These are phyloP conservation scores for Drosophila mettleri DNA, from an alignment of 2,888 invertebrate species.

Conservation along the genomic window DNA sequence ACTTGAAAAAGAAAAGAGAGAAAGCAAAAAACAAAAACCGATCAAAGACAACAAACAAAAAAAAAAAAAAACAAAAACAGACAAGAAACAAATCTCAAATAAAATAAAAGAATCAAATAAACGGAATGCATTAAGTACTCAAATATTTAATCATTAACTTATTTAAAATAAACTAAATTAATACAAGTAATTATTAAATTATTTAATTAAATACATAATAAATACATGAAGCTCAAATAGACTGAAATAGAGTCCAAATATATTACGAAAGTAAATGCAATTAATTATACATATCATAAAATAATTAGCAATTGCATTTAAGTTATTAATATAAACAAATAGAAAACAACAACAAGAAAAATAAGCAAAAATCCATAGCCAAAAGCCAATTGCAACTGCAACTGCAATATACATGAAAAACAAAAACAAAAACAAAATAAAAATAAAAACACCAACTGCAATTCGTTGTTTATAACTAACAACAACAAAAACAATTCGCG, in stretches of 20 bases:
- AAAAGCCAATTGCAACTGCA: slow-evolving; percentile 29
- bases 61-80: no score
- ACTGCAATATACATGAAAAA: no score
- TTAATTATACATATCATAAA: slow-evolving; percentile 84
- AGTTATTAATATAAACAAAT: slow-evolving; percentile 59
- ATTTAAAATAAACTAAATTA: slow-evolving; percentile 34
- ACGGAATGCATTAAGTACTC: slow-evolving; percentile 50
- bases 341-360: slow-evolving; percentile 28
- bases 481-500: slow-evolving; percentile 21
- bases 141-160: slow-evolving; percentile 39
- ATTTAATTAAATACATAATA: slow-evolving; percentile 41
- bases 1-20: slow-evolving; percentile 2
- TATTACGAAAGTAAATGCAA: slow-evolving; percentile 83
- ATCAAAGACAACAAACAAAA: slow-evolving; percentile 18
- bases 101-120: slow-evolving; percentile 1
- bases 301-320: slow-evolving; percentile 82
- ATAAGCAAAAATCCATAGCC: slow-evolving; percentile 10
- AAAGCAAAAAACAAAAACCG: not conserved
- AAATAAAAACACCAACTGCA: slow-evolving; percentile 8
- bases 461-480: not conserved
- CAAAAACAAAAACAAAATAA: slow-evolving; percentile 15
- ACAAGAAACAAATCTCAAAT: slow-evolving; percentile 17
- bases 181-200: slow-evolving; percentile 29
- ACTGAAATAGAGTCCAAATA: slow-evolving; percentile 84
- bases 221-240: slow-evolving; percentile 82